A percentile compares a stretch with the other conserved stretches of the same genome.
Evolutionary conservation across 35 echinoderm and acorn worm species (phyloP).

Genomic region (Eucidaris tribuloides): DNA sequence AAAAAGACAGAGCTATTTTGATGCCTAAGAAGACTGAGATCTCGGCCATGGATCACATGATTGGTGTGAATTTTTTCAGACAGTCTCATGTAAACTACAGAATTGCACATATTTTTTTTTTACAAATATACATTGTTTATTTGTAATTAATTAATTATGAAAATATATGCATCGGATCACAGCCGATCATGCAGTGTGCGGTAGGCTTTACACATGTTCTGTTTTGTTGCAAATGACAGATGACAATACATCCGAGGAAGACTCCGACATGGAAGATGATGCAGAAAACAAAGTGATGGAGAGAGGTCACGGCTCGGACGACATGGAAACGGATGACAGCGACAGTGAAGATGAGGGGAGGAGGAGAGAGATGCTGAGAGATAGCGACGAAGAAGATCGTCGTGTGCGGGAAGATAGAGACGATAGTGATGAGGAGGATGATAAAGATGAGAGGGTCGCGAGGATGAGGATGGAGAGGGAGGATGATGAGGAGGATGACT

Average conservation of each 20-base stretch:
- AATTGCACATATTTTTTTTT: too few species aligned
- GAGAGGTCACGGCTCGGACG: conserved; percentile 29
- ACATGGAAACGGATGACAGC: conserved; percentile 48
- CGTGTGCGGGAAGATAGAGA: conserved; percentile 3
- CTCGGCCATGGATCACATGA: too few species aligned
- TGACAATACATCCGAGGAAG: neutral
- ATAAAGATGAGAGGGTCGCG: conserved; percentile 12
- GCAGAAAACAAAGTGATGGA: neutral
- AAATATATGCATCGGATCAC: too few species aligned
- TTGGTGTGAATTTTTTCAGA: too few species aligned
- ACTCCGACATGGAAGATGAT: conserved; percentile 34
- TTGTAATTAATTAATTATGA: too few species aligned
- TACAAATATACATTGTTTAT: too few species aligned
- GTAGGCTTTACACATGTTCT: too few species aligned
- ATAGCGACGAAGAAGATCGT: neutral
- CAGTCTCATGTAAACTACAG: too few species aligned
- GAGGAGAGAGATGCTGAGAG: conserved; percentile 28
- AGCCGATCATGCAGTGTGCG: too few species aligned
- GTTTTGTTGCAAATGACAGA: neutral
- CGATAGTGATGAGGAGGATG: conserved; percentile 28
- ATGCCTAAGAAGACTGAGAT: too few species aligned
- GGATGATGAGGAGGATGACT: neutral
- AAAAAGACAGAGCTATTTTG: too few species aligned
- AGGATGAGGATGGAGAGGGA: neutral
- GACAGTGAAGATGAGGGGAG: conserved; percentile 25